Percentiles rank a stretch among this genome's conserved stretches.
Evolutionary conservation across 2,113 vertebrate genomes (phyloP).

Genomic region (Ciconia maguari): DNA sequence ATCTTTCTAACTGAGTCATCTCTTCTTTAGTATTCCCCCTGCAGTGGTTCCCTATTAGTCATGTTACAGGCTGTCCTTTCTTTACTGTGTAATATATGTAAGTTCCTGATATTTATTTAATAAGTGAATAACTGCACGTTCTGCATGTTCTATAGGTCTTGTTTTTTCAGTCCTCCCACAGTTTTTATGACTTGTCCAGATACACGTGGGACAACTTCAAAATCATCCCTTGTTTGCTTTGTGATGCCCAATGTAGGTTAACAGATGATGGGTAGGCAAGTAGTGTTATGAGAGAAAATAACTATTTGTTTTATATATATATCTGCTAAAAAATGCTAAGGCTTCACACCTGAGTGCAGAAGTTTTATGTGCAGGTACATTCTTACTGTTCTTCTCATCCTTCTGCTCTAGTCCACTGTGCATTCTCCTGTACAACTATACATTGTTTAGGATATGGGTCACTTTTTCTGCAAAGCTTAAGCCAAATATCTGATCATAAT

Average conservation of each 20-base stretch:
- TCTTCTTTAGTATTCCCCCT: background rate
- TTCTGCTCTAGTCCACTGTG: background rate
- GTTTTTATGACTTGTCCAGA: background rate
- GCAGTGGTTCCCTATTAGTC: background rate
- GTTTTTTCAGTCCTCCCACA: background rate
- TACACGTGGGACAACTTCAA: background rate
- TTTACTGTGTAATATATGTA: background rate
- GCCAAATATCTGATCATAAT: background rate
- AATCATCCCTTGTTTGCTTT: background rate
- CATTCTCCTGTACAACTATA: background rate
- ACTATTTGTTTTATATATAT: background rate
- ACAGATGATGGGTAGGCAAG: background rate
- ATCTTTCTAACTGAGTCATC: constrained; percentile 8
- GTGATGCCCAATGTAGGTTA: background rate
- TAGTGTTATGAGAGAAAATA: background rate
- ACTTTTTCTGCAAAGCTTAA: background rate
- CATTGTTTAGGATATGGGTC: background rate
- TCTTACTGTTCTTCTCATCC: background rate
- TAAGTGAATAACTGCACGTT: background rate
- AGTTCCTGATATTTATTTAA: background rate
- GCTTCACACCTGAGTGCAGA: background rate
- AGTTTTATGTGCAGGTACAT: background rate
- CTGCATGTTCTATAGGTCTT: rapidly evolving
- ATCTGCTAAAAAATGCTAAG: background rate
- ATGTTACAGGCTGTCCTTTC: background rate